Evolutionary conservation across 1,140 invertebrate genomes (phyloP).

Genomic region (Drosophila ogumai): DNA sequence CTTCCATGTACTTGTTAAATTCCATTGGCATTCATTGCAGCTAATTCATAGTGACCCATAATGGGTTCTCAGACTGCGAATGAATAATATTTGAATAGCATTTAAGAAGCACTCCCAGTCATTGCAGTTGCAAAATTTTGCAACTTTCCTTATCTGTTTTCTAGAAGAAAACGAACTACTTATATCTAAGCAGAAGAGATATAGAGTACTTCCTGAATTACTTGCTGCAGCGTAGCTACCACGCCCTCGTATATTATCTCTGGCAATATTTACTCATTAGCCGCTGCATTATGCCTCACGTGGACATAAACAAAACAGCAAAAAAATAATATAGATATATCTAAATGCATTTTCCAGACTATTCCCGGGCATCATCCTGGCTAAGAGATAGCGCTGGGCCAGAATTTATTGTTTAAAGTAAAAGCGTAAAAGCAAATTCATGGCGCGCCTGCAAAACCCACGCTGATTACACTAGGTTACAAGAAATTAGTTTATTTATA

Average conservation of each 20-base stretch:
- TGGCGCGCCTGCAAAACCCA: slow-evolving; percentile 24
- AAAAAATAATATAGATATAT: slow-evolving; percentile 8
- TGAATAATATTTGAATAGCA: slow-evolving; percentile 16
- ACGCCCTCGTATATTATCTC: slow-evolving; percentile 25
- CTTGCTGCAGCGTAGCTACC: not conserved
- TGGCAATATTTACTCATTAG: slow-evolving; percentile 55
- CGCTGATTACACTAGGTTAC: slow-evolving; percentile 35
- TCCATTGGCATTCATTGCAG: not conserved
- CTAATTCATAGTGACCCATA: not conserved
- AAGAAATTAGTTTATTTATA: too few species aligned
- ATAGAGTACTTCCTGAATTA: slow-evolving; percentile 24
- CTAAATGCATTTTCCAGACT: slow-evolving; percentile 51
- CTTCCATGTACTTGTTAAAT: slow-evolving; percentile 1
- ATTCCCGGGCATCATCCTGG: slow-evolving; percentile 29
- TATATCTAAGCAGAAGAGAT: slow-evolving; percentile 1
- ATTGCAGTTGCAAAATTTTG: slow-evolving; percentile 3
- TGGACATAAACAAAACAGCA: slow-evolving; percentile 36
- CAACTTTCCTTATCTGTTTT: slow-evolving; percentile 10
- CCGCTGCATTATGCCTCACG: slow-evolving; percentile 41
- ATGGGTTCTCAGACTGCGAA: not conserved
- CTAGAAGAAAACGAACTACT: not conserved
- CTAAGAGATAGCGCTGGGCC: slow-evolving; percentile 36
- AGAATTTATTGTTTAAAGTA: slow-evolving; percentile 77
- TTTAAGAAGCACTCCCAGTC: not conserved
- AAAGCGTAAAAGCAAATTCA: slow-evolving; percentile 41